These are phyloP conservation scores for Lagopus muta DNA, from an alignment of 2,113 vertebrate genomes.

Conservation along the genomic window DNA sequence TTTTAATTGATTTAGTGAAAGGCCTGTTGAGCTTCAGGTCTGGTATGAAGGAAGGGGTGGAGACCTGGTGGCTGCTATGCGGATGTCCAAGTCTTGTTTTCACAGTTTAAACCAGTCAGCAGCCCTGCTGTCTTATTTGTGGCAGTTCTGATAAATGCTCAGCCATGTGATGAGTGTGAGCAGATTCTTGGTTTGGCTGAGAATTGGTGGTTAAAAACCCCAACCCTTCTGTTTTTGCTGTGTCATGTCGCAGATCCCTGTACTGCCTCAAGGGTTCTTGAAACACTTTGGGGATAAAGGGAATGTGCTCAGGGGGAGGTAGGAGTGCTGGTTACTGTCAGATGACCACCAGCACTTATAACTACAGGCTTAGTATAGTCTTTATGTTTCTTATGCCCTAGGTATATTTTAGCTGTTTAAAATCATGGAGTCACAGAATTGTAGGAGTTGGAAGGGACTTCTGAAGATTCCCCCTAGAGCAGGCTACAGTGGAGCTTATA, in stretches of 20 bases:
- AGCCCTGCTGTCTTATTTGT: not conserved
- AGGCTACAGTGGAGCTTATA: too few relatives aligned
- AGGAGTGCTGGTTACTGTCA: not conserved
- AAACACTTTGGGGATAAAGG: not conserved
- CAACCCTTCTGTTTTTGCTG: not conserved
- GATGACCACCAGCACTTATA: not conserved
- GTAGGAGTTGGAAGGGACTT: too few relatives aligned
- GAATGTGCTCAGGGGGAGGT: not conserved
- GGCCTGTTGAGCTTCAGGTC: not conserved
- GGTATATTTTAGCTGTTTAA: not conserved
- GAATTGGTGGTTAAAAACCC: not conserved
- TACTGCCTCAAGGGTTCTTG: not conserved
- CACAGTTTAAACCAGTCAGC: rapidly evolving
- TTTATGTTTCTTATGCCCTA: not conserved
- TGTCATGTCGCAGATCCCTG: not conserved
- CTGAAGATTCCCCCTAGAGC: too few relatives aligned
- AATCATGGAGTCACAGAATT: too few relatives aligned
- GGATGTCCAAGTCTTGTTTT: not conserved
- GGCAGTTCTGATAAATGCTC: not conserved
- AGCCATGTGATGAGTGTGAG: not conserved
- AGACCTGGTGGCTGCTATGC: not conserved
- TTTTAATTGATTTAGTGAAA: not conserved
- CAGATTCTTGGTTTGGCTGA: not conserved
- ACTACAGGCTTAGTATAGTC: not conserved
- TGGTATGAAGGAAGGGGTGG: not conserved